Conservation (phyloP, 2,797 vertebrate species). For the Amazona ochrocephala region DNA sequence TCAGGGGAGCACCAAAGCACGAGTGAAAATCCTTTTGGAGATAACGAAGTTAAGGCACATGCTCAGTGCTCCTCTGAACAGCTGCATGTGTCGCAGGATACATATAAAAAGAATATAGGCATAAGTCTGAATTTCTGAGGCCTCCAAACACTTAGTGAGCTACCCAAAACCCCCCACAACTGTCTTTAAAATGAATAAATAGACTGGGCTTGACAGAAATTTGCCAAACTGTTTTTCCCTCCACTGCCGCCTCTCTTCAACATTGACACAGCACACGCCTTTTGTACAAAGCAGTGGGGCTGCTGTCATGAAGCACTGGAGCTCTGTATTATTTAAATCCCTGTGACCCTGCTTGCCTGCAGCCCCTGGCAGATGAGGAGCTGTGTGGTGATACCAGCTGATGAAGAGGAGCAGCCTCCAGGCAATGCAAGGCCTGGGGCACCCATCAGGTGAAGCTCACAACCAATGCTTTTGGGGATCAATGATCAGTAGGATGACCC, state of each 20-base stretch:
- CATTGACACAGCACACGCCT: neutral
- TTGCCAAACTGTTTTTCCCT: neutral
- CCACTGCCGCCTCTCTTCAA: neutral
- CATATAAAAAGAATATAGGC: neutral
- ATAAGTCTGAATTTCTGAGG: neutral
- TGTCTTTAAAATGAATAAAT: neutral
- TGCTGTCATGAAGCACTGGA: rapidly evolving
- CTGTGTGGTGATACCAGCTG: neutral
- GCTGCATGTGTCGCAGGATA: neutral
- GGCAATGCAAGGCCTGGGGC: neutral
- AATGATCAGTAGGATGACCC: neutral
- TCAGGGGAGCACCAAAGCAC: neutral
- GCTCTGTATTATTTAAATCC: neutral
- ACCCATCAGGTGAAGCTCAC: neutral
- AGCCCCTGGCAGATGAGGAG: neutral
- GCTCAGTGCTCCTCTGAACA: neutral
- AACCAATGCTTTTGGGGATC: neutral
- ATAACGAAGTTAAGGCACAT: neutral
- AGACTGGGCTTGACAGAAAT: neutral
- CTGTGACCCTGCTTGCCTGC: neutral
- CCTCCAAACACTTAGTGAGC: neutral
- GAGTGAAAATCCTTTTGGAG: neutral
- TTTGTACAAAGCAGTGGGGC: neutral
- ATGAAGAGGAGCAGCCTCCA: neutral
- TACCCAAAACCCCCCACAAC: neutral